phyloP scores from a whole-genome alignment of 2,888 invertebrate species.

The Dasypogon diadema region DNA sequence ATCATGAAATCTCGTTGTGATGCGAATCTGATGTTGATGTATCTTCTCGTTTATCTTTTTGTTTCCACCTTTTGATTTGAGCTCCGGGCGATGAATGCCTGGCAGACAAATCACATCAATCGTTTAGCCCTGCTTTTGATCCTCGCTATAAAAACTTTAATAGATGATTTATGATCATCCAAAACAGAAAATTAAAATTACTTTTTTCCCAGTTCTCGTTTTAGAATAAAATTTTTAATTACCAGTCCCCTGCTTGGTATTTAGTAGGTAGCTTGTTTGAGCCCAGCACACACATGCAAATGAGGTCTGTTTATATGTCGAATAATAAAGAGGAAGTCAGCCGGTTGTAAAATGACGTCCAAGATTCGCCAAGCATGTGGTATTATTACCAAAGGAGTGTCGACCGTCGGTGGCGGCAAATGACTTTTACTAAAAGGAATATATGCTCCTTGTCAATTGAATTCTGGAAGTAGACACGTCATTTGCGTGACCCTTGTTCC shows the following conservation, averaged over 20 bases:
- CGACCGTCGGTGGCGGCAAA: neutral
- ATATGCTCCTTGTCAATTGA: neutral
- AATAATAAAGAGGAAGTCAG: neutral
- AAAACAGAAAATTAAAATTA: constrained; percentile 52
- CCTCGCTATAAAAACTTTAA: constrained; percentile 50
- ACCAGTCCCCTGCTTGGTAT: constrained; percentile 18
- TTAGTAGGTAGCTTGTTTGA: constrained; percentile 9
- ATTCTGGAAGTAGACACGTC: neutral
- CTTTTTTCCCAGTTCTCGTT: constrained; percentile 45
- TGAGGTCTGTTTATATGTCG: neutral
- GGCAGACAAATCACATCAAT: constrained; percentile 57
- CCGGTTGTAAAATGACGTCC: neutral
- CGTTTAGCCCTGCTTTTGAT: constrained; percentile 54
- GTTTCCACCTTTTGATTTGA: constrained; percentile 43
- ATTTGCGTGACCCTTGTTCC: neutral
- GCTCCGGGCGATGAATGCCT: constrained; percentile 46
- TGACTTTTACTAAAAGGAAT: neutral
- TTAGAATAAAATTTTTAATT: constrained; percentile 47
- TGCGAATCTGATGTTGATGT: constrained; percentile 40
- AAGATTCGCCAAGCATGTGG: neutral
- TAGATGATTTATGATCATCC: constrained; percentile 55
- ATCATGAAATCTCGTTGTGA: neutral
- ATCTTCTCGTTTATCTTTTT: constrained; percentile 22
- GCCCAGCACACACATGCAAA: neutral
- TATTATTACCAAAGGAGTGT: neutral